These are phyloP conservation scores for Linnaemya vulpina DNA, from an alignment of 2,888 invertebrate genomes.

Conservation along the genomic window DNA sequence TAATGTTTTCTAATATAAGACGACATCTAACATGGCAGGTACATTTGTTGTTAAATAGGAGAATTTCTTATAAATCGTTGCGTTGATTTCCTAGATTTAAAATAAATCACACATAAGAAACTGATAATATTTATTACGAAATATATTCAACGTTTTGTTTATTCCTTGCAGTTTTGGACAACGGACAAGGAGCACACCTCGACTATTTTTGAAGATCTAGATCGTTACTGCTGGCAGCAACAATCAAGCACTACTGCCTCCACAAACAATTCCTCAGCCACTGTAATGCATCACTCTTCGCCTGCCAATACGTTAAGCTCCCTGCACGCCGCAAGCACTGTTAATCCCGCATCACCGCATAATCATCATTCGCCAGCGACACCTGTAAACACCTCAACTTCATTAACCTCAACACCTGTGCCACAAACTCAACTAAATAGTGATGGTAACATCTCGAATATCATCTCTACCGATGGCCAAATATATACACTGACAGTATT, in stretches of 20 bases:
- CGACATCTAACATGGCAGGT: constrained; percentile 73
- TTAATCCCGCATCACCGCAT: constrained; percentile 70
- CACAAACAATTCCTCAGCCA: constrained; percentile 74
- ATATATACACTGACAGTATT: constrained; percentile 94
- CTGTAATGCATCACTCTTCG: constrained; percentile 76
- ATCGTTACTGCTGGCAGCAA: constrained; percentile 92
- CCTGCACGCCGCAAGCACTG: constrained; percentile 64
- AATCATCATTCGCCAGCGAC: constrained; percentile 72
- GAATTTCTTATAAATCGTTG: constrained; percentile 20
- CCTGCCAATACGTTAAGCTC: constrained; percentile 82
- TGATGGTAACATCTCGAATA: constrained; percentile 78
- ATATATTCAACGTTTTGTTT: neutral
- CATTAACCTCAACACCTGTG: constrained; percentile 73
- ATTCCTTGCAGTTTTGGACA: constrained; percentile 81
- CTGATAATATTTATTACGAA: neutral
- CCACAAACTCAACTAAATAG: constrained; percentile 76
- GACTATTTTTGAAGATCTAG: constrained; percentile 91
- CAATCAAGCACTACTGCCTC: constrained; percentile 83
- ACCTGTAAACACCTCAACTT: constrained; percentile 65
- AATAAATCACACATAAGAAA: neutral
- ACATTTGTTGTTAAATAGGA: constrained; percentile 63
- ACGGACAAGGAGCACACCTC: constrained; percentile 86
- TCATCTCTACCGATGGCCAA: constrained; percentile 87
- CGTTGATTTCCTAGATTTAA: constrained; percentile 43
- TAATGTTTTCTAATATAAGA: constrained; percentile 65